phyloP scores from a whole-genome alignment of 2,797 vertebrate species.

The Semaprochilodus insignis region DNA sequence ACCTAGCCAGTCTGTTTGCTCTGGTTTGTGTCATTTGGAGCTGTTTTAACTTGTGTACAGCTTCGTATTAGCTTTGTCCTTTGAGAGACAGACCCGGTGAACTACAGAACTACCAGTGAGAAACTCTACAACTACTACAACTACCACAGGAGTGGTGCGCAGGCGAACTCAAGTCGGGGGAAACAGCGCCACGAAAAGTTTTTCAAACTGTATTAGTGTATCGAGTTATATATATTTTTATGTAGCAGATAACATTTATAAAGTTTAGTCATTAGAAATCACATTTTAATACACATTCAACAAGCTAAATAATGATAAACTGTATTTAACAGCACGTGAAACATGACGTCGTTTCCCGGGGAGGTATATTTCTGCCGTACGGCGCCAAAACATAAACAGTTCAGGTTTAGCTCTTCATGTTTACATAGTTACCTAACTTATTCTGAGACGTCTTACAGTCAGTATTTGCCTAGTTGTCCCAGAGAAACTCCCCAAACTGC shows the following conservation, averaged over 20 bases:
- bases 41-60: no score
- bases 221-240: background rate
- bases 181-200: conserved; percentile 28
- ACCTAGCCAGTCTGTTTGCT: no score
- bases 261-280: background rate
- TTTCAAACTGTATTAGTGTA: background rate
- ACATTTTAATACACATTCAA: background rate
- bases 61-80: no score
- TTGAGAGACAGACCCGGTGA: no score
- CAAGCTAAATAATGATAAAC: background rate
- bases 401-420: background rate
- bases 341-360: conserved; percentile 35
- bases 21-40: no score
- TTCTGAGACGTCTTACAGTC: background rate
- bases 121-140: background rate
- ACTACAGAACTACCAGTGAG: background rate
- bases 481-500: background rate
- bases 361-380: conserved; percentile 37
- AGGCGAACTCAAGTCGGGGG: conserved; percentile 12
- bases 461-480: background rate
- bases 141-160: conserved; percentile 34
- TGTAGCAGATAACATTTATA: background rate
- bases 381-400: conserved; percentile 58
- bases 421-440: background rate
- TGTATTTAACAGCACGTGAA: background rate